phyloP scores from a whole-genome alignment of 2,113 vertebrate species.

The Microtus oregoni region DNA sequence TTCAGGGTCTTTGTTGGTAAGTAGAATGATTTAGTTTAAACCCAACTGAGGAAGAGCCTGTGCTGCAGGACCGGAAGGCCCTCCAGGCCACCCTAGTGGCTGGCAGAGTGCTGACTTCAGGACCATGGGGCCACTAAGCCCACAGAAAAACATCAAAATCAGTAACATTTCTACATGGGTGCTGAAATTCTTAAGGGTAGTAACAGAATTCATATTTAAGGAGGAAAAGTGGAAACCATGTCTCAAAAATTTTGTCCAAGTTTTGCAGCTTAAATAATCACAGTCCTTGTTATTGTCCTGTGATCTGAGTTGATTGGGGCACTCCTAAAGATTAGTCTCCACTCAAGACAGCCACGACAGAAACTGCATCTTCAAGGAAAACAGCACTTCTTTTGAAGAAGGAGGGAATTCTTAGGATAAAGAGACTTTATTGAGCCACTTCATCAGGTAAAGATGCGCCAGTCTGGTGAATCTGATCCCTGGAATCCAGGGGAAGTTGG shows the following conservation, averaged over 20 bases:
- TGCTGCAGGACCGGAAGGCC: background rate
- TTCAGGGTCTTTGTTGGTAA: background rate
- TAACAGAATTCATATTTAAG: background rate
- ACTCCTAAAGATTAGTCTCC: background rate
- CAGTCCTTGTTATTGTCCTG: background rate
- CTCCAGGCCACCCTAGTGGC: background rate
- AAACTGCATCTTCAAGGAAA: background rate
- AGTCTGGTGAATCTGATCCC: background rate
- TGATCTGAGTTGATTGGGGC: background rate
- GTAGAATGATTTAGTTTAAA: background rate
- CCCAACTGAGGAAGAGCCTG: background rate
- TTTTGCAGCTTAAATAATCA: background rate
- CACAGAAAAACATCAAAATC: background rate
- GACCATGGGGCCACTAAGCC: background rate
- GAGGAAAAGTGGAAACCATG: background rate
- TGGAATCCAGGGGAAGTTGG: too few relatives aligned
- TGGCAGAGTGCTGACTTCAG: background rate
- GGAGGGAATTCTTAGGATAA: background rate
- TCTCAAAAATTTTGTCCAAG: background rate
- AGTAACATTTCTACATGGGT: background rate
- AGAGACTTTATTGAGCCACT: background rate
- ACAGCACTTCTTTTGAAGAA: background rate
- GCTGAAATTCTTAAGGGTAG: constrained; percentile 21
- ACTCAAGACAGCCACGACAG: background rate
- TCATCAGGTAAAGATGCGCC: too few relatives aligned